Evolutionary conservation across 2,888 invertebrate species (phyloP), one percentile per base, ranked within the genome.

Genomic region (Amphiduros pacificus): DNA sequence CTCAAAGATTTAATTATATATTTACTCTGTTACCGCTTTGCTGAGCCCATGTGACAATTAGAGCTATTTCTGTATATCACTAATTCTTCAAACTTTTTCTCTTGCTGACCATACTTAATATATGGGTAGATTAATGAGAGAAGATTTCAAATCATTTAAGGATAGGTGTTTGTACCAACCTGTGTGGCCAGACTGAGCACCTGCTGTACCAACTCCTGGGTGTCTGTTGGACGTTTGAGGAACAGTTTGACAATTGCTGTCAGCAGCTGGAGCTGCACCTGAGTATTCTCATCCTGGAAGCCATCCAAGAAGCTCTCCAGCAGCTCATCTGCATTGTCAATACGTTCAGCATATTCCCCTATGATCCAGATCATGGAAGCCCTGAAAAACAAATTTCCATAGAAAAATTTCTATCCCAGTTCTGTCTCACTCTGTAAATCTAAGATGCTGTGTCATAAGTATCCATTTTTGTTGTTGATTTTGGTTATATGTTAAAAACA

Each of bases 161-260:
- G 14, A 31, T 49, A 29, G 28, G 6, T 22, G n/a, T 49, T 9
- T 17, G 6, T 48, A 20, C 24, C 9, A 22, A 68, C 68, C 66
- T 86, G 85, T 40, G 85, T 86, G 32, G 85, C 85, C 41, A 85
- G 76, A 55, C 83, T 83, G 32, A 85, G 80, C 20, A 88, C 88
- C 81, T 97, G 96, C 79, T 99, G 99, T 2, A 99, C 99, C 61
- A 99, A 84, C 79, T 98, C 97, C 84, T 99, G 98, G 0, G 98
- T 99, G 81, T 98, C 97, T 0, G 96, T 94, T 0, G 99, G 99
- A 40, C 98, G 88, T 84, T 99, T 99, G 73, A 99, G 85, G 87
- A 99, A 99, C 69, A 99, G 85, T 83, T 99, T 99, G 14, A 99
- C 99, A 61, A 99, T 98, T 0, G 98, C 98, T 0, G 99, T 99